Conservation (phyloP, 1,140 invertebrate species). For the Scaptomyza pallida region DNA sequence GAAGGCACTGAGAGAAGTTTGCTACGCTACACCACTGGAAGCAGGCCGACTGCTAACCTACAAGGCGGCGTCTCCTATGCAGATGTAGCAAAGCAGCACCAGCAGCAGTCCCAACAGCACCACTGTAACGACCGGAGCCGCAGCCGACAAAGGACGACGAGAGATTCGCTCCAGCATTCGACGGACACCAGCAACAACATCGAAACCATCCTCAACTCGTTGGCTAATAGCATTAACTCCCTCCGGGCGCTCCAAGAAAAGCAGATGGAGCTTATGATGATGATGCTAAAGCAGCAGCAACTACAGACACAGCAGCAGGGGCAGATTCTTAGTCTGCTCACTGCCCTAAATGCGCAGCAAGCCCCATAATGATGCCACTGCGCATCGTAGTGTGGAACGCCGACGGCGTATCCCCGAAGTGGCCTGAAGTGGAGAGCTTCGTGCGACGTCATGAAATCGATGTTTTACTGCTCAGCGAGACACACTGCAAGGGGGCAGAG, state of each 20-base stretch:
- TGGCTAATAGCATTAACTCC: too few species aligned
- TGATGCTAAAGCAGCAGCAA: conserved; percentile 7
- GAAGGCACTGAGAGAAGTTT: too few species aligned
- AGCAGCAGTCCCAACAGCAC: neutral
- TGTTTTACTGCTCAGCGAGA: neutral
- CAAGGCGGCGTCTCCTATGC: conserved; percentile 4
- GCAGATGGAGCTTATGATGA: neutral
- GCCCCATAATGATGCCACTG: conserved; percentile 3
- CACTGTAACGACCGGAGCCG: conserved; percentile 2
- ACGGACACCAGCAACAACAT: conserved; percentile 2
- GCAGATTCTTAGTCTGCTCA: conserved; percentile 1
- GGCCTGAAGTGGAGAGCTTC: too few species aligned
- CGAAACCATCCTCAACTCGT: neutral
- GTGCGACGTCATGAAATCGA: too few species aligned
- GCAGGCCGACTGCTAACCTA: neutral
- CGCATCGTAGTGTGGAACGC: conserved; percentile 6
- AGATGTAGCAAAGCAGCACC: neutral
- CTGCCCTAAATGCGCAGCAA: neutral
- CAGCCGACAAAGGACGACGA: neutral
- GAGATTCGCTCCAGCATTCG: neutral
- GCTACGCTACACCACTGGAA: too few species aligned
- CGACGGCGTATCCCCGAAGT: too few species aligned
- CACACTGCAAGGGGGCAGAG: neutral
- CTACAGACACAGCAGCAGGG: conserved; percentile 7
- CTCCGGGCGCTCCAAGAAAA: too few species aligned